Percentiles rank a stretch among this genome's conserved stretches.
These are phyloP conservation scores for Saccostrea echinata DNA, from an alignment of 1,140 invertebrate species.

Conservation along the genomic window DNA sequence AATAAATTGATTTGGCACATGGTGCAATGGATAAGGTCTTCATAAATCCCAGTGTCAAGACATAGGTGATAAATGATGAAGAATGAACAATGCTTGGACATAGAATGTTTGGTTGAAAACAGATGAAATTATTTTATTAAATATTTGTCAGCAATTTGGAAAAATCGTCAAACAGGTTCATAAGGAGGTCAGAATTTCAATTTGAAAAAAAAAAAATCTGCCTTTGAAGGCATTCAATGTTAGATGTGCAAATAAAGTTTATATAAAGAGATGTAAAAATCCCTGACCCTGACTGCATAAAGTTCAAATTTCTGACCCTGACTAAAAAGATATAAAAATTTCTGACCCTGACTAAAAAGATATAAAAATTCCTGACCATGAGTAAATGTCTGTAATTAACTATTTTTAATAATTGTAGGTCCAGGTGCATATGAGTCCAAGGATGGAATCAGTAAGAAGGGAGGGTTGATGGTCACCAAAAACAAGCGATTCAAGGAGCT, in stretches of 20 bases:
- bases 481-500: constrained; percentile 72
- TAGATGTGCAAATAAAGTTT: too few relatives aligned
- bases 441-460: constrained; percentile 57
- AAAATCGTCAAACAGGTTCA: background rate
- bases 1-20: constrained; percentile 39
- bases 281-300: too few relatives aligned
- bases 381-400: too few relatives aligned
- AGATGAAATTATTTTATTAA: background rate
- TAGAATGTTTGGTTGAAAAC: background rate
- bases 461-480: constrained; percentile 72
- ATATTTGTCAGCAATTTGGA: constrained; percentile 6
- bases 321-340: too few relatives aligned
- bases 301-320: too few relatives aligned
- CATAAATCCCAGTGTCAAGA: constrained; percentile 1
- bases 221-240: background rate
- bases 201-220: background rate
- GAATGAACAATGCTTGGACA: background rate
- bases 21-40: constrained; percentile 33
- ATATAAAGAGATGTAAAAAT: too few relatives aligned
- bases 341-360: too few relatives aligned
- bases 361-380: too few relatives aligned
- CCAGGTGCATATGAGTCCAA: constrained; percentile 73
- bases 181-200: background rate
- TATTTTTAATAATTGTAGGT: constrained; percentile 66
- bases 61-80: background rate